Base-by-base conservation (phyloP, 2,888 invertebrate genomes). In the Teleiodes luculella region DNA sequence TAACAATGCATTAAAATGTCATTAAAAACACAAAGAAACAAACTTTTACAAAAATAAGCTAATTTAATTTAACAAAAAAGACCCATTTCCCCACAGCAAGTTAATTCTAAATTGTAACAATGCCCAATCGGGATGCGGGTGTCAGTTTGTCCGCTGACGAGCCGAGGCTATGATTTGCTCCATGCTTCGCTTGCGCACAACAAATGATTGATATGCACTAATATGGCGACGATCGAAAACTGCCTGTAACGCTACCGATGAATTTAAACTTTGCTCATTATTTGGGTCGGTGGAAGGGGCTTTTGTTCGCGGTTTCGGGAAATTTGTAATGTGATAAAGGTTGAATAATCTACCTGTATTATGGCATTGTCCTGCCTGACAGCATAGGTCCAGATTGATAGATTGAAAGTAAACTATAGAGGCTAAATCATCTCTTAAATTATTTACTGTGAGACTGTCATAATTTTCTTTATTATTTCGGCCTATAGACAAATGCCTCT, bases 151-250 rank as follows among this genome's bases (percentile, higher is more conserved):
- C 49, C 13, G 24, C n/a, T 49, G 49, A 49, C 49, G 18, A 3
- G 49, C 7, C 2, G 5, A 8, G 28, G 85, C 88, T 88, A 86
- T 89, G 86, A 88, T 89, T 89, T 87, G 80, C 80, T 73, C 82
- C 80, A 67, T 83, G 88, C 73, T 86, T 77, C 82, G 86, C 79
- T 85, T 82, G 81, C 81, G 61, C 63, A 64, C 74, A 70, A 83
- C 86, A 83, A 82, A 83, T 79, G 82, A 84, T 78, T 81, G 81
- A 81, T 79, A 80, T 63, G 64, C 65, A 72, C 80, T 79, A 84
- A 86, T 85, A 86, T 84, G 18, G 2, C 67, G 61, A 67, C 75
- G 68, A 80, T 77, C 79, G 35, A 66, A 74, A 77, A 76, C 72
- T 71, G 76, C 78, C 65, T 66, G 78, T 83, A 81, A 83, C 78